These are phyloP conservation scores for Paradoxurus hermaphroditus DNA, from an alignment of 2,113 vertebrate genomes.

Conservation along the genomic window DNA sequence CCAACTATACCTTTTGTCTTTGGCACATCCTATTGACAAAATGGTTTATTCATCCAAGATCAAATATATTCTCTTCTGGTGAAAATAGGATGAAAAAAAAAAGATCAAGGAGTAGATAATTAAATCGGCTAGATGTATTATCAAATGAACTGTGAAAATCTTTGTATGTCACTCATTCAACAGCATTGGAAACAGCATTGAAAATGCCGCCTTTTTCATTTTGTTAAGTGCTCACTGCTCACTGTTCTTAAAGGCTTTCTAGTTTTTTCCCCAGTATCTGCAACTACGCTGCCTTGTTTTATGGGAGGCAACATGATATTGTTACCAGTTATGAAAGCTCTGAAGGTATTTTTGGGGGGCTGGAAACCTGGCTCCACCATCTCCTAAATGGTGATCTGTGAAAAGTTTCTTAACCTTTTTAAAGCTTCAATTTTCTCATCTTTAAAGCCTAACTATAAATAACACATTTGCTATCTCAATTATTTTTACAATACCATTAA, in stretches of 20 bases:
- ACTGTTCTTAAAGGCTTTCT: neutral
- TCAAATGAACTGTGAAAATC: slow-evolving; percentile 48
- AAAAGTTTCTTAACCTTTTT: neutral
- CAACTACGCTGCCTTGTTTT: neutral
- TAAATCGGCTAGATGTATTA: slow-evolving; percentile 32
- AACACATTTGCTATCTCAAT: neutral
- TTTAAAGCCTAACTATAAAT: neutral
- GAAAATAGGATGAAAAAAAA: slow-evolving; percentile 39
- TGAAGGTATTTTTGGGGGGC: neutral
- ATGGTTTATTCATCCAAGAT: neutral
- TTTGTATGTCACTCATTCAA: neutral
- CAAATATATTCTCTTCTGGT: neutral
- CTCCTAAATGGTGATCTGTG: neutral
- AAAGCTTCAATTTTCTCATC: neutral
- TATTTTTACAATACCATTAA: neutral
- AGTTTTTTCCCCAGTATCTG: neutral
- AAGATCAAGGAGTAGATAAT: slow-evolving; percentile 47
- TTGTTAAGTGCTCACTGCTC: neutral
- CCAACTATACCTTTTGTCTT: neutral
- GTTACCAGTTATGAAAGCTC: neutral
- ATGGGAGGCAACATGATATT: neutral
- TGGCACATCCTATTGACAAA: neutral
- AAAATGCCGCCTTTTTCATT: neutral
- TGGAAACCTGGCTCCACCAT: neutral
- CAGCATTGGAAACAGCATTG: slow-evolving; percentile 8